These are phyloP conservation scores for Galemys pyrenaicus DNA, from an alignment of 2,113 vertebrate genomes.

Conservation along the genomic window DNA sequence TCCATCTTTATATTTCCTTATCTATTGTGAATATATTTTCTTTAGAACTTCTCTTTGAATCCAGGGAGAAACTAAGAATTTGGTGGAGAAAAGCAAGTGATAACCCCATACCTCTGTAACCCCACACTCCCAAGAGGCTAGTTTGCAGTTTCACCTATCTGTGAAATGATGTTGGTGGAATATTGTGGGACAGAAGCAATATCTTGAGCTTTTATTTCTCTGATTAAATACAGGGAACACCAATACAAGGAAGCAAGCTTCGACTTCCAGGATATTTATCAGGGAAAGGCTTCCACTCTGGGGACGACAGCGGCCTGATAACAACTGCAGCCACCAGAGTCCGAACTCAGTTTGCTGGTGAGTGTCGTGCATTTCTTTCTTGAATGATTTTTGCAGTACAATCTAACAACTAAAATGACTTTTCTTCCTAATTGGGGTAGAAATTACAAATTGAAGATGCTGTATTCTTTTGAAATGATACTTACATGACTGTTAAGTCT, in stretches of 20 bases:
- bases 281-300: conserved; percentile 96
- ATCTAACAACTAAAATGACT: neutral
- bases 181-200: accelerated
- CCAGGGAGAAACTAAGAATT: neutral
- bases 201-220: neutral
- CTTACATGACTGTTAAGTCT: neutral
- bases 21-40: neutral
- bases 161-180: neutral
- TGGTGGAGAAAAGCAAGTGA: neutral
- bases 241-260: conserved; percentile 97
- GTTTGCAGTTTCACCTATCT: accelerated
- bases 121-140: neutral
- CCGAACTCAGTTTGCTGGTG: conserved; percentile 91
- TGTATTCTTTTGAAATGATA: neutral
- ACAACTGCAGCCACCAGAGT: conserved; percentile 93
- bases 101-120: neutral
- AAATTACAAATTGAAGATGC: neutral
- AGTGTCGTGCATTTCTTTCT: conserved; percentile 47
- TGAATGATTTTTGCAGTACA: accelerated
- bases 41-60: neutral
- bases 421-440: neutral
- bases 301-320: conserved; percentile 93
- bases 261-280: conserved; percentile 97
- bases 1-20: neutral
- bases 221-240: conserved; percentile 87